Percentiles rank a stretch among this genome's conserved stretches.
These are phyloP conservation scores for pig (Sus scrofa) DNA, from an alignment of 2,113 vertebrate species.

Conservation along the genomic window DNA sequence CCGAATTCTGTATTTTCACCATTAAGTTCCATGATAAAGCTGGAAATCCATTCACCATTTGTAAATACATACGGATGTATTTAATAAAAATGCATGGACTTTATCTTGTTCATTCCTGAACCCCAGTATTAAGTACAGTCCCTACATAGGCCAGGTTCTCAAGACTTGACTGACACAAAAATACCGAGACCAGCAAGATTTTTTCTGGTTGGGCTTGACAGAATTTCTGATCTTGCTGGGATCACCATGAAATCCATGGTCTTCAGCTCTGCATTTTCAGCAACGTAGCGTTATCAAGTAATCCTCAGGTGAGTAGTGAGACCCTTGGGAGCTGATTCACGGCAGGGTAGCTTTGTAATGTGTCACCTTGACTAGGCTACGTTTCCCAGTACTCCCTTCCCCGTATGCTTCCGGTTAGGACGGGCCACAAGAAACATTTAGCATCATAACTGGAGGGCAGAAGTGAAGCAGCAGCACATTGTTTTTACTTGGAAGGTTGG, in stretches of 20 bases:
- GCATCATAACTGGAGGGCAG: conserved; percentile 44
- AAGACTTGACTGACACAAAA: conserved; percentile 63
- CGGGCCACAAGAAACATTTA: conserved; percentile 50
- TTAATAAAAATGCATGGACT: conserved; percentile 69
- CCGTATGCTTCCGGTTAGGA: conserved; percentile 52
- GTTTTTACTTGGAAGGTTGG: background rate
- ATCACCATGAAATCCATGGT: conserved; percentile 74
- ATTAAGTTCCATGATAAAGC: conserved; percentile 71
- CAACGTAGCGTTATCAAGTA: conserved; percentile 63
- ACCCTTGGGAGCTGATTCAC: conserved; percentile 58
- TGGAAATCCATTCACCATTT: conserved; percentile 69
- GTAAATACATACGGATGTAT: conserved; percentile 65
- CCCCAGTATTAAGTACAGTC: conserved; percentile 64
- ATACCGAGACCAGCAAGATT: conserved; percentile 62
- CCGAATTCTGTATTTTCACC: conserved; percentile 64
- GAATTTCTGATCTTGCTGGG: conserved; percentile 70
- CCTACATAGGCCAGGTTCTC: conserved; percentile 53
- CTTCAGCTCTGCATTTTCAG: conserved; percentile 74
- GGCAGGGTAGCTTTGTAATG: conserved; percentile 51
- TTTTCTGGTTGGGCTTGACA: conserved; percentile 47
- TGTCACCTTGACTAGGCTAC: conserved; percentile 61
- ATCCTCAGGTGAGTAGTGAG: conserved; percentile 64
- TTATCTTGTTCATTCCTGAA: conserved; percentile 64
- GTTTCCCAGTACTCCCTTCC: conserved; percentile 63
- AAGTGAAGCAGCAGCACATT: conserved; percentile 48